Conservation (phyloP, 2,113 vertebrate species). For the Takifugu bimaculatus region DNA sequence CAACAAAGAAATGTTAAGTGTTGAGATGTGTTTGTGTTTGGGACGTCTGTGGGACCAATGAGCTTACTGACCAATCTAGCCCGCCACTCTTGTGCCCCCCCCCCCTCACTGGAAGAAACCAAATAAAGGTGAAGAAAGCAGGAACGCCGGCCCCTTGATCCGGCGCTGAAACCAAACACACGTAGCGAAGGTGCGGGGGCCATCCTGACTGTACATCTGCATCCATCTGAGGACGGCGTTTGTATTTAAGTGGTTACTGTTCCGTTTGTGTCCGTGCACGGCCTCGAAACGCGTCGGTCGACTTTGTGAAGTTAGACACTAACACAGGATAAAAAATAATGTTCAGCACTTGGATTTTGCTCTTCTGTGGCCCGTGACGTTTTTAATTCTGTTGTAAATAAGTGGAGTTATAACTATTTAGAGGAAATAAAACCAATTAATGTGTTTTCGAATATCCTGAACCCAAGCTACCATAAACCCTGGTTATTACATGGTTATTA, state of each 20-base stretch:
- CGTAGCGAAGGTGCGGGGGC: conserved; percentile 3
- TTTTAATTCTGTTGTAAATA: conserved; percentile 75
- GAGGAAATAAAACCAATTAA: conserved; percentile 75
- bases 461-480: not conserved
- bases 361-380: conserved; percentile 69
- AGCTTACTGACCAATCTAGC: conserved; percentile 72
- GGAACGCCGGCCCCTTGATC: conserved; percentile 63
- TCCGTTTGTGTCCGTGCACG: conserved; percentile 54
- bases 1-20: conserved; percentile 47
- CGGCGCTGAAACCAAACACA: conserved; percentile 76
- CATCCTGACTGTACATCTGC: conserved; percentile 31
- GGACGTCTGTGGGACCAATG: conserved; percentile 71
- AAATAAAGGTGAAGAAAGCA: conserved; percentile 48
- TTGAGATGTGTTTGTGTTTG: conserved; percentile 15
- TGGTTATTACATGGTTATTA: no score
- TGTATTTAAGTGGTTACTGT: conserved; percentile 54
- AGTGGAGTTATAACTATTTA: conserved; percentile 72
- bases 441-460: conserved; percentile 15
- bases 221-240: conserved; percentile 35
- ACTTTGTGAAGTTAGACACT: conserved; percentile 72
- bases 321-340: conserved; percentile 67
- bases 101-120: conserved; percentile 68
- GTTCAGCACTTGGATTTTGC: conserved; percentile 77
- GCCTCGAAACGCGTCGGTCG: conserved; percentile 52
- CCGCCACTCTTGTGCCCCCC: conserved; percentile 56